A percentile compares a stretch with the other conserved stretches of the same genome.
Conservation (phyloP, 1,140 invertebrate genomes). For the Zaprionus ghesquierei region DNA sequence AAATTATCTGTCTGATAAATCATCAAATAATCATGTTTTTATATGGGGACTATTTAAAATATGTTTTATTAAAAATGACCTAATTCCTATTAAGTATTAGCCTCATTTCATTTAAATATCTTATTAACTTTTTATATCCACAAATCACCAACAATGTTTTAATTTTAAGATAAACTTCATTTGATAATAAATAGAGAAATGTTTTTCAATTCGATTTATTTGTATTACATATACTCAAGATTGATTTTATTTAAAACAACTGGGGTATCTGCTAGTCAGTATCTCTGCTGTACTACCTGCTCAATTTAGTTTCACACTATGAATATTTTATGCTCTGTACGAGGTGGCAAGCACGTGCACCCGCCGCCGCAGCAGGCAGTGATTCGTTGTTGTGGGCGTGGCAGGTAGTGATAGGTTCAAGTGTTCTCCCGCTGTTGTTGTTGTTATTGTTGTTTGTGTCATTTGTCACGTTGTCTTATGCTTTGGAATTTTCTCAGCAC, state of each 20-base stretch:
- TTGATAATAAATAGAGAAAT: too few species aligned
- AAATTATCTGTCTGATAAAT: too few species aligned
- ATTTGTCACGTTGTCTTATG: constrained; percentile 15
- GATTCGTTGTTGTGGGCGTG: not conserved
- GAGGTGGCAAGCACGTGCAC: constrained; percentile 10
- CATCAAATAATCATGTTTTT: too few species aligned
- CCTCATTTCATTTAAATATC: too few species aligned
- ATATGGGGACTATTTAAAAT: too few species aligned
- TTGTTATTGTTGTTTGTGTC: constrained; percentile 4
- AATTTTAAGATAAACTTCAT: too few species aligned
- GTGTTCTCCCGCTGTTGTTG: not conserved
- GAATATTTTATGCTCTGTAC: constrained; percentile 11
- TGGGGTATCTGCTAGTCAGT: not conserved
- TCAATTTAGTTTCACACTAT: not conserved
- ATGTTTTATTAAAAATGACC: too few species aligned
- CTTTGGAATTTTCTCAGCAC: constrained; percentile 4
- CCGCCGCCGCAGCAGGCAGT: not conserved
- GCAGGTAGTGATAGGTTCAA: not conserved
- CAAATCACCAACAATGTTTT: too few species aligned
- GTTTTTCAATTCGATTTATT: too few species aligned
- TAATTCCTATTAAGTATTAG: too few species aligned
- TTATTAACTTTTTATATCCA: too few species aligned
- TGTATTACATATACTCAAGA: not conserved
- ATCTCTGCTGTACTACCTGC: too few species aligned
- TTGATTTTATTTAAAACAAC: not conserved